Evolutionary conservation across 2,113 vertebrate genomes (phyloP), one percentile per base, ranked within the genome.

Genomic region (Salminus brasiliensis): DNA sequence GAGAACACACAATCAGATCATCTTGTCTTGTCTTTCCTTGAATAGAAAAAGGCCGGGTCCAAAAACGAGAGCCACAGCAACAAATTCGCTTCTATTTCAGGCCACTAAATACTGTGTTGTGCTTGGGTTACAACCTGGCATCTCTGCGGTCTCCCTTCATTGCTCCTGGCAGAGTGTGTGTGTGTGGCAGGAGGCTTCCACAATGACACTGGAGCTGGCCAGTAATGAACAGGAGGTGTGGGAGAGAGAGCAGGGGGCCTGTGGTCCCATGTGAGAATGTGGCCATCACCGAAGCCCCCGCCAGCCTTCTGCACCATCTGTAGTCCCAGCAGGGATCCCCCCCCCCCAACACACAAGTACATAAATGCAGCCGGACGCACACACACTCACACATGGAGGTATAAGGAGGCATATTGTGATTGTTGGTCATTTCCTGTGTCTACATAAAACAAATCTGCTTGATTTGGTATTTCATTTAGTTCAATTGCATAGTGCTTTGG

Each of bases 231-330:
- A 78, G 81, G 81, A 82, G 81, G 81, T 81, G 80, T 85, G 83
- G 91, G 91, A 91, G 91, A 87, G 88, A 88, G 86, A 90, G 88
- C 87, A 88, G 90, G 89, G 91, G 87, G 89, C 82, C 87, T 62
- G 84, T 83, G 86, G 90, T 93, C 92, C 91, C 91, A 93, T 92
- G 91, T 93, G 92, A 93, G 90, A 93, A 92, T 92, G 90, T 90
- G 90, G 87, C 90, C 89, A 82, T 91, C 87, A 82, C 74, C 76
- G 72, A 86, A 59, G 82, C 77, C 89, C 87, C 83, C 49, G 88
- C 85, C 89, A 88, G 92, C 86, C 89, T 88, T 88, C 88, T 71
- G 88, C 87, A 89, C 92, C 92, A 93, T 92, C 91, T 93, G 92
- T 87, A 90, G 85, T 88, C 89, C 90, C 91, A 92, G 90, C 90